Evolutionary conservation across 2,113 vertebrate genomes (phyloP).

Genomic region (Aegithalos caudatus): DNA sequence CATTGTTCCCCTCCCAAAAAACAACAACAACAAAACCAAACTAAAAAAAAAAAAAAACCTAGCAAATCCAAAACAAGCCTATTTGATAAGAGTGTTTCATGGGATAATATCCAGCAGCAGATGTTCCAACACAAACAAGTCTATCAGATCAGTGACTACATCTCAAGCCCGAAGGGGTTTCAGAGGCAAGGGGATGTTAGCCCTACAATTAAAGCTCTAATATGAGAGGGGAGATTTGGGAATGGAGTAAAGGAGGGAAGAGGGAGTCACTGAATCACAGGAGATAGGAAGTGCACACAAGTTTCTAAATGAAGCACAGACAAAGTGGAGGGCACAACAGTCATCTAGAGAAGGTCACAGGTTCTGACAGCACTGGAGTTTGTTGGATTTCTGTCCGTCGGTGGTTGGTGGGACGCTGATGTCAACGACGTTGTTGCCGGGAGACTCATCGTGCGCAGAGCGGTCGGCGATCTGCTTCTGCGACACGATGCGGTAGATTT

Average conservation of each 20-base stretch:
- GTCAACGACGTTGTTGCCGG: conserved; percentile 96
- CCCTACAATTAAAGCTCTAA: conserved; percentile 62
- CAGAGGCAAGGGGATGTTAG: conserved; percentile 69
- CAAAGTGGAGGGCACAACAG: conserved; percentile 46
- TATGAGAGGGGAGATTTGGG: conserved; percentile 4
- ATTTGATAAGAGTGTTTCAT: conserved; percentile 16
- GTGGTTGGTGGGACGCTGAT: conserved; percentile 95
- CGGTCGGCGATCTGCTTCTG: conserved; percentile 96
- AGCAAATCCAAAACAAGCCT: neutral
- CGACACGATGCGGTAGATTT: conserved; percentile 96
- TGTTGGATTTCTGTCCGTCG: conserved; percentile 91
- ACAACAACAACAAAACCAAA: neutral
- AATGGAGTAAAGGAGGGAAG: conserved; percentile 21
- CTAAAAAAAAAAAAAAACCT: neutral
- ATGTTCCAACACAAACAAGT: conserved; percentile 40
- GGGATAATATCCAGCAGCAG: conserved; percentile 49
- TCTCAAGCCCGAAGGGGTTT: conserved; percentile 49
- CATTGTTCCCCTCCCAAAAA: neutral
- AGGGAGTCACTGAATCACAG: conserved; percentile 63
- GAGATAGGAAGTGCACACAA: conserved; percentile 70
- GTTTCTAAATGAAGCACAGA: conserved; percentile 72
- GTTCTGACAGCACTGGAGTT: conserved; percentile 95
- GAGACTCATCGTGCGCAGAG: conserved; percentile 90
- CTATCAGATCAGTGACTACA: conserved; percentile 47
- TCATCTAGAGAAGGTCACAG: conserved; percentile 79